These are phyloP conservation scores for Anguilla anguilla DNA, from an alignment of 2,797 vertebrate genomes.

Conservation along the genomic window DNA sequence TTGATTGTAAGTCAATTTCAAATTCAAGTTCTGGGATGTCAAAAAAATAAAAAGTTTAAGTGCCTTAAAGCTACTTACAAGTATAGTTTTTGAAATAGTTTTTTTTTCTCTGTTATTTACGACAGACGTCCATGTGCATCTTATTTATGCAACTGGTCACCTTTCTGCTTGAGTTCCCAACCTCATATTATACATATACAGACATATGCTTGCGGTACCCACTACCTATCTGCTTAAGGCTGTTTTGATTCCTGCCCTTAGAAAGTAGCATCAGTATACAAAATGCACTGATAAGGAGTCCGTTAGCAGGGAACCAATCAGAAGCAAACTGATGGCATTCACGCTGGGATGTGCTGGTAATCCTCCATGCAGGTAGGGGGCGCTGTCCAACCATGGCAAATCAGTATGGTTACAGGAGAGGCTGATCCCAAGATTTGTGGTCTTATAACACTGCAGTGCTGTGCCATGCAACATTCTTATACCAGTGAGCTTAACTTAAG, in stretches of 20 bases:
- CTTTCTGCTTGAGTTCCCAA: slow-evolving; percentile 3
- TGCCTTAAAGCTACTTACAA: neutral
- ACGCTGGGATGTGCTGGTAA: slow-evolving; percentile 2
- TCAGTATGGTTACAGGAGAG: slow-evolving; percentile 10
- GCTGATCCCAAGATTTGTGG: neutral
- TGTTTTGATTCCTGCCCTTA: neutral
- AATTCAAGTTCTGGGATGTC: neutral
- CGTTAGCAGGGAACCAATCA: slow-evolving; percentile 1
- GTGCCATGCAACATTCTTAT: neutral
- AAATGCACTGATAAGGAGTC: neutral
- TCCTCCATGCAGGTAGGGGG: slow-evolving; percentile 21
- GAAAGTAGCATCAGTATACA: neutral
- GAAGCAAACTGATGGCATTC: slow-evolving; percentile 10
- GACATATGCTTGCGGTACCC: neutral
- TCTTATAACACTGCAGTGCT: neutral
- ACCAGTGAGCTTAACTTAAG: neutral
- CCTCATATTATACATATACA: neutral
- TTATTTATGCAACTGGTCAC: slow-evolving; percentile 6
- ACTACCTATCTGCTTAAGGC: slow-evolving; percentile 16
- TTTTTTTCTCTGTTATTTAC: neutral
- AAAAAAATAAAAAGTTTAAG: neutral
- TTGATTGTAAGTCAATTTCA: neutral
- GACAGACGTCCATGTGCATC: neutral
- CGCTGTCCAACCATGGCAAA: neutral
- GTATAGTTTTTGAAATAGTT: neutral